Conservation (phyloP, 35 echinoderm and acorn worm genomes). For the Amphiura filiformis region DNA sequence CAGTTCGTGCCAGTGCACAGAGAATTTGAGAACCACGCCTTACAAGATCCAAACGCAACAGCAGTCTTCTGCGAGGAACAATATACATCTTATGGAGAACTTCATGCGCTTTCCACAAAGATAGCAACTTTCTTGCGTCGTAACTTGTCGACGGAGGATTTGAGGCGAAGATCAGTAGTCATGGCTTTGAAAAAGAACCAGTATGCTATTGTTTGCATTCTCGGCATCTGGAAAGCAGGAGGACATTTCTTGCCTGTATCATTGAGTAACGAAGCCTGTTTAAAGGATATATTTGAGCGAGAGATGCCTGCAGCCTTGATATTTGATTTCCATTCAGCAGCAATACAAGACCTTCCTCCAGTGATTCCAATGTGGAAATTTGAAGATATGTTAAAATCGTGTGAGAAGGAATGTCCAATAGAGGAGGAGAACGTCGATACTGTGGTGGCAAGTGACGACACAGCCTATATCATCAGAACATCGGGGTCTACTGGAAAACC, state of each 20-base stretch:
- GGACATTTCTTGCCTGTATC: conserved; percentile 4
- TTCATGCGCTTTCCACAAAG: background rate
- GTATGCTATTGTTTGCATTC: background rate
- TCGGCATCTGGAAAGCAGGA: conserved; percentile 16
- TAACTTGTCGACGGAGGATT: background rate
- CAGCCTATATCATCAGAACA: background rate
- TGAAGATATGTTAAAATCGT: background rate
- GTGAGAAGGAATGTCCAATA: background rate
- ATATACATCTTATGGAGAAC: background rate
- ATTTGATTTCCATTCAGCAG: background rate
- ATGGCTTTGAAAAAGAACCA: conserved; percentile 12
- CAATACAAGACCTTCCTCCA: background rate
- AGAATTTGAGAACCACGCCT: conserved; percentile 7
- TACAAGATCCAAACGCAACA: background rate
- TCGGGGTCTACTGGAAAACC: background rate
- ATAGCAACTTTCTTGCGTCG: background rate
- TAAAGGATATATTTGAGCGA: conserved; percentile 6
- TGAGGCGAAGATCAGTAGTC: background rate
- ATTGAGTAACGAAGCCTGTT: conserved; percentile 17
- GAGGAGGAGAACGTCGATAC: background rate
- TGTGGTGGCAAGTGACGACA: background rate
- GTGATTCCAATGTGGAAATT: background rate
- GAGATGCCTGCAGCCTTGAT: background rate
- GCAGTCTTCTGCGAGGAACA: background rate
- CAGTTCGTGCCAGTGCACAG: background rate